Conservation (phyloP, 2,888 invertebrate genomes). For the Ommatoiulus sabulosus region DNA sequence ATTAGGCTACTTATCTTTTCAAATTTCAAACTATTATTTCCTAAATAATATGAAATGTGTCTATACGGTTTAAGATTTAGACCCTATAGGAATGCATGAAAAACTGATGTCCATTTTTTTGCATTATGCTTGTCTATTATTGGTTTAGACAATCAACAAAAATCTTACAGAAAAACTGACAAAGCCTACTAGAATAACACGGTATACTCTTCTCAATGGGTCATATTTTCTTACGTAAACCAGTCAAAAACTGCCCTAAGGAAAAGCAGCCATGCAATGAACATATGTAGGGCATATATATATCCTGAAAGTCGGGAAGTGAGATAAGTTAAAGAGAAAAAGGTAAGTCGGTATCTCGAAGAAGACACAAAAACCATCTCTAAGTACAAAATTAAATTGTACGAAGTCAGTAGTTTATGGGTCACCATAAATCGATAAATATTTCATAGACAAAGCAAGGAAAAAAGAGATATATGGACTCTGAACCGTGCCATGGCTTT, state of each 20-base stretch:
- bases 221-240: neutral
- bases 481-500: constrained; percentile 28
- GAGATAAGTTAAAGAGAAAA: neutral
- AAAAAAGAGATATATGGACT: constrained; percentile 19
- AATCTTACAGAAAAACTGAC: neutral
- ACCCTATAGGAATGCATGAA: neutral
- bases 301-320: neutral
- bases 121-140: neutral
- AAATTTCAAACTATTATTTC: too few species aligned
- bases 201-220: neutral
- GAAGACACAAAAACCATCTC: neutral
- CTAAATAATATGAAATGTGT: neutral
- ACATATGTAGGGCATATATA: neutral
- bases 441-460: constrained; percentile 31
- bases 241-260: neutral
- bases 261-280: neutral
- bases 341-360: neutral
- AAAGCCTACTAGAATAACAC: neutral
- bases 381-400: constrained; percentile 36
- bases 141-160: too few species aligned
- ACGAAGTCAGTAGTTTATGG: constrained; percentile 31
- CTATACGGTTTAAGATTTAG: neutral
- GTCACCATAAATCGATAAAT: constrained; percentile 43
- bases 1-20: too few species aligned
- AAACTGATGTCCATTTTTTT: too few species aligned